Evolutionary conservation across 1,140 invertebrate species (phyloP).

Genomic region (Papilio polytes): DNA sequence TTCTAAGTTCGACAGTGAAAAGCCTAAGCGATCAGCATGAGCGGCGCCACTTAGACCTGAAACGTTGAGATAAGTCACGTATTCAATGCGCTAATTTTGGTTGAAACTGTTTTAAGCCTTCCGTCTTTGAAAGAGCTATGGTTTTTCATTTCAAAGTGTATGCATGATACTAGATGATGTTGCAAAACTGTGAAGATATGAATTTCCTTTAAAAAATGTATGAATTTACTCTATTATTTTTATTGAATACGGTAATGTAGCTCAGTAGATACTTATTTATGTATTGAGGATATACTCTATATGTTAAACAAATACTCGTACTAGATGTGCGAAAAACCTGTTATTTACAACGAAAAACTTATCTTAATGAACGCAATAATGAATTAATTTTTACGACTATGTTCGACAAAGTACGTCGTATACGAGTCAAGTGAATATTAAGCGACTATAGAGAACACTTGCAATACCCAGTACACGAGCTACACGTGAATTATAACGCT

Average conservation of each 20-base stretch:
- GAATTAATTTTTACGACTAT: neutral
- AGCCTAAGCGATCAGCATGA: slow-evolving; percentile 50
- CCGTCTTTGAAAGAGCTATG: slow-evolving; percentile 12
- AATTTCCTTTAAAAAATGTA: neutral
- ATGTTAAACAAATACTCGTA: neutral
- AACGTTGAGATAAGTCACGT: slow-evolving; percentile 59
- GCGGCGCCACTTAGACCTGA: slow-evolving; percentile 48
- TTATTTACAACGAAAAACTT: slow-evolving; percentile 10
- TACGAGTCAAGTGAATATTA: slow-evolving; percentile 25
- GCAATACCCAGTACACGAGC: slow-evolving; percentile 62
- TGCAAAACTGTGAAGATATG: neutral
- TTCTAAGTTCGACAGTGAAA: slow-evolving; percentile 44
- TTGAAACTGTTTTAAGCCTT: slow-evolving; percentile 47
- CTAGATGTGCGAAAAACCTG: neutral
- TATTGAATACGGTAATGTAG: too few species aligned
- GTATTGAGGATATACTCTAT: neutral
- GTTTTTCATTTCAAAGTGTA: slow-evolving; percentile 23
- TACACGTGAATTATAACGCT: slow-evolving; percentile 77
- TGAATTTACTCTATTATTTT: too few species aligned
- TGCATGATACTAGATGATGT: slow-evolving; percentile 23
- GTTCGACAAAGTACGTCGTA: neutral
- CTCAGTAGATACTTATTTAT: too few species aligned
- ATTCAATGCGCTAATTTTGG: slow-evolving; percentile 61
- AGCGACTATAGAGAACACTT: slow-evolving; percentile 54
- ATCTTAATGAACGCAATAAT: neutral